These are phyloP conservation scores for Choreutis nemorana DNA, from an alignment of 2,888 invertebrate genomes.

Conservation along the genomic window DNA sequence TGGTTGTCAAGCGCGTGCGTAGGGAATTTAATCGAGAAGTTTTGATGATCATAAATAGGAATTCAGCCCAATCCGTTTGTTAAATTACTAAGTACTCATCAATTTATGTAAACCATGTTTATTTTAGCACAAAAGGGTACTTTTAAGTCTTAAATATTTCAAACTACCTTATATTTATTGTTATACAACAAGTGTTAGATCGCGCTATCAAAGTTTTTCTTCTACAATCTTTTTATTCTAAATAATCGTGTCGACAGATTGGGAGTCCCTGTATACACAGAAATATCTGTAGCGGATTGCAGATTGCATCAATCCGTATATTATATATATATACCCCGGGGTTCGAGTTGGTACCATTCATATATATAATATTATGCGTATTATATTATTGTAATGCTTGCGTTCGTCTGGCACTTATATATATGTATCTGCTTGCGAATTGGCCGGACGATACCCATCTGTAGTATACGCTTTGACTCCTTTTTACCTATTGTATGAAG, in stretches of 20 bases:
- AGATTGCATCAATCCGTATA: constrained; percentile 1
- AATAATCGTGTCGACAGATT: background rate
- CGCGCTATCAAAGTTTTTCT: constrained; percentile 22
- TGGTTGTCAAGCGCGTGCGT: too few species aligned
- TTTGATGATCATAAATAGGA: too few species aligned
- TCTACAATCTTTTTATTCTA: constrained; percentile 4
- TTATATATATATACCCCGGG: background rate
- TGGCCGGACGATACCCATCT: background rate
- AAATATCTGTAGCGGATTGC: constrained; percentile 19
- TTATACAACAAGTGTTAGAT: constrained; percentile 14
- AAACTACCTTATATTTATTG: too few species aligned
- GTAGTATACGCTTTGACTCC: constrained; percentile 21
- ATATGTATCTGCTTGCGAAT: background rate
- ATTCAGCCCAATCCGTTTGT: background rate
- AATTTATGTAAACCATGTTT: background rate
- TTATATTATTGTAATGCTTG: too few species aligned
- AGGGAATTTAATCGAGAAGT: too few species aligned
- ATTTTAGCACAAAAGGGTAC: too few species aligned
- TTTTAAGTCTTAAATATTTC: too few species aligned
- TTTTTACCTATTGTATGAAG: too few species aligned
- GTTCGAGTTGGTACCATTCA: too few species aligned
- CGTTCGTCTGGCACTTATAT: background rate
- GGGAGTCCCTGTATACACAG: constrained; percentile 30
- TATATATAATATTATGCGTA: too few species aligned
- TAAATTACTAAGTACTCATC: background rate